Evolutionary conservation across 2,888 invertebrate genomes (phyloP).

Genomic region (Drosophila pseudotakahashii): DNA sequence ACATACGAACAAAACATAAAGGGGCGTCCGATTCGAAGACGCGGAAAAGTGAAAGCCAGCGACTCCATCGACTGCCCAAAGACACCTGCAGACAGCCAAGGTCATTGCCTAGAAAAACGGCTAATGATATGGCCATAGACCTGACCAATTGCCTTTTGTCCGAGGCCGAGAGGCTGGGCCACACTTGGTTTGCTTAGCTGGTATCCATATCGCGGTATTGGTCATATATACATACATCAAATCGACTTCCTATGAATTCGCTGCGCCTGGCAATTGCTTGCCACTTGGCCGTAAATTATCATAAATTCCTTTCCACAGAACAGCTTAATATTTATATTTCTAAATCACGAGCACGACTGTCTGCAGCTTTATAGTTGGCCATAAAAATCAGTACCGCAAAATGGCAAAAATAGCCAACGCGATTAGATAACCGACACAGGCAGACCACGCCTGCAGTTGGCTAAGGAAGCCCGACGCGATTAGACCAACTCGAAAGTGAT

Average conservation of each 20-base stretch:
- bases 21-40: conserved; percentile 4
- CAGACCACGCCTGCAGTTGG: conserved; percentile 15
- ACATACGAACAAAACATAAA: conserved; percentile 7
- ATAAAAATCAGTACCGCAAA: conserved; percentile 42
- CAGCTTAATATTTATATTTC: conserved; percentile 25
- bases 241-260: conserved; percentile 41
- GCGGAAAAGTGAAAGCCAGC: conserved; percentile 45
- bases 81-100: conserved; percentile 63
- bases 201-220: conserved; percentile 2
- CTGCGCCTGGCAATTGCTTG: conserved; percentile 17
- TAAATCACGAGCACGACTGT: conserved; percentile 48
- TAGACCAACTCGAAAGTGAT: conserved; percentile 24
- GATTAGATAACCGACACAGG: conserved; percentile 25
- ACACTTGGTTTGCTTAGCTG: neutral
- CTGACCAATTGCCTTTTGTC: conserved; percentile 37
- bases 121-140: conserved; percentile 42
- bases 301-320: conserved; percentile 41
- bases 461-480: conserved; percentile 10
- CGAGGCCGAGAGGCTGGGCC: conserved; percentile 27
- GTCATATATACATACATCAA: neutral
- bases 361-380: conserved; percentile 18
- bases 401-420: conserved; percentile 5
- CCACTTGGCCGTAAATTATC: conserved; percentile 40
- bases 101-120: conserved; percentile 53
- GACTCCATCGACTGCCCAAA: conserved; percentile 33